phyloP scores from a whole-genome alignment of 2,888 invertebrate species.

The Diarsia dahlii region DNA sequence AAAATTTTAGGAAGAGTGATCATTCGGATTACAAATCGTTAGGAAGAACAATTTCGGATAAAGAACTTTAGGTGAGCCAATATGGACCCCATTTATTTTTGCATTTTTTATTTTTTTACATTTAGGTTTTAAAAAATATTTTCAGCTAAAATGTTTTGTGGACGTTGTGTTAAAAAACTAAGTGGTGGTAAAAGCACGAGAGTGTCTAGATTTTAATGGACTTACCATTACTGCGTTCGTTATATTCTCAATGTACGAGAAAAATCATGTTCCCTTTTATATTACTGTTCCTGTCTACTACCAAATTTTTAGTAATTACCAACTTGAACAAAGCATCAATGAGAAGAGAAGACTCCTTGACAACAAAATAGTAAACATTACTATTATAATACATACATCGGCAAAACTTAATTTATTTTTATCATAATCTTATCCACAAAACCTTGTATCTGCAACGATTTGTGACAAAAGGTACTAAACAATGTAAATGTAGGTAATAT shows the following conservation, averaged over 20 bases:
- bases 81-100: no score
- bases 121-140: not conserved
- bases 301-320: not conserved
- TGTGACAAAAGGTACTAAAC: not conserved
- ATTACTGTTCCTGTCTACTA: not conserved
- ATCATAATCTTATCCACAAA: not conserved
- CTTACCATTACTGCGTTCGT: not conserved
- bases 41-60: no score
- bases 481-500: not conserved
- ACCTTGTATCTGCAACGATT: not conserved
- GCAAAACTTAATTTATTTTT: not conserved
- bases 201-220: constrained; percentile 28
- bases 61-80: no score
- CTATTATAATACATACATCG: not conserved
- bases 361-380: not conserved
- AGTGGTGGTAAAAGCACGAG: constrained; percentile 19
- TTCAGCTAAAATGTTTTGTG: not conserved
- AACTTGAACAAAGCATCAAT: not conserved
- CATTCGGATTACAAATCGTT: no score
- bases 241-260: constrained; percentile 15
- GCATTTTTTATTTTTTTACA: not conserved
- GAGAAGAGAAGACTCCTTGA: not conserved
- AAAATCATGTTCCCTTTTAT: not conserved
- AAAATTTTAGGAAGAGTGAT: no score
- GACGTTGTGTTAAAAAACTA: not conserved